Conservation (phyloP, 35 echinoderm and acorn worm genomes). For the Holothuria glaberrima region DNA sequence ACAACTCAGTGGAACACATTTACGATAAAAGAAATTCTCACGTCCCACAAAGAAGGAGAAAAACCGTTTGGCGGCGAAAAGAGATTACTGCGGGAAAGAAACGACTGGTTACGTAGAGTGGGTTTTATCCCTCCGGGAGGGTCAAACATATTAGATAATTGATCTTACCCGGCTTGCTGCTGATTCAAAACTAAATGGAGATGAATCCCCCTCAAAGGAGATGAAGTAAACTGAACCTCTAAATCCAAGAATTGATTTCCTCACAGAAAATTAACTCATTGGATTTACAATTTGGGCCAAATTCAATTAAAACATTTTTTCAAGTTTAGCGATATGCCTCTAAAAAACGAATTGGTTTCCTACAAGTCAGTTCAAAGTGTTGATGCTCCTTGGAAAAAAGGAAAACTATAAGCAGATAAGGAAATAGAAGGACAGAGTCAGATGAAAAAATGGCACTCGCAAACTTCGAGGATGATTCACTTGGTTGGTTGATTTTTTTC, state of each 20-base stretch:
- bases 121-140: conserved; percentile 45
- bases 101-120: conserved; percentile 44
- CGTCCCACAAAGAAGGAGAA: conserved; percentile 27
- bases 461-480: too few relatives aligned
- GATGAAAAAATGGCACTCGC: too few relatives aligned
- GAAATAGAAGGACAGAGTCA: too few relatives aligned
- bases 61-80: conserved; percentile 33
- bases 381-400: too few relatives aligned
- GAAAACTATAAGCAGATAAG: too few relatives aligned
- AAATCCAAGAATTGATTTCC: conserved; percentile 33
- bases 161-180: conserved; percentile 22
- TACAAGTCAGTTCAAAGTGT: too few relatives aligned
- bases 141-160: conserved; percentile 56
- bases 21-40: conserved; percentile 46
- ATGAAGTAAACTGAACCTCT: not conserved
- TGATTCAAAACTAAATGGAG: conserved; percentile 28
- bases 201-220: conserved; percentile 24
- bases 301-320: conserved; percentile 37
- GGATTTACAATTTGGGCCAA: conserved; percentile 44
- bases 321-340: too few relatives aligned
- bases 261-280: conserved; percentile 37
- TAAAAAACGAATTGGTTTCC: too few relatives aligned
- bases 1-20: conserved; percentile 47
- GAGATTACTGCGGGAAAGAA: conserved; percentile 32
- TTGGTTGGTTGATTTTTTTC: too few relatives aligned